Evolutionary conservation across 2,113 vertebrate genomes (phyloP).

Genomic region (Amphiprion ocellaris): DNA sequence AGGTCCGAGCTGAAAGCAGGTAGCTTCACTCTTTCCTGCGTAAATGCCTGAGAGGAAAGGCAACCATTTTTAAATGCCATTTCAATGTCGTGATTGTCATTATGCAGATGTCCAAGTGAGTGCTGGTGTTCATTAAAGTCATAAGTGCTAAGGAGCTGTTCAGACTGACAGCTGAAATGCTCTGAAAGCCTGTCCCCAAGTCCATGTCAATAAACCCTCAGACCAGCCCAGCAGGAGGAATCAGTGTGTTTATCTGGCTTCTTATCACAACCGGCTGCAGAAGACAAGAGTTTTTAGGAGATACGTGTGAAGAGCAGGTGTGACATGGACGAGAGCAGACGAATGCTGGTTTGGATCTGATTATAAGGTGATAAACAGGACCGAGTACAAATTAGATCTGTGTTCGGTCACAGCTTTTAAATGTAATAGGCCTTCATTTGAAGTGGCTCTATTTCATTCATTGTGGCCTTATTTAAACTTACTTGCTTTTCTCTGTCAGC

Average conservation of each 20-base stretch:
- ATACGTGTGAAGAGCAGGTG: slow-evolving; percentile 2
- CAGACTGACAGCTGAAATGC: neutral
- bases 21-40: neutral
- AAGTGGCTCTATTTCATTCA: too few species aligned
- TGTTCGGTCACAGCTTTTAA: too few species aligned
- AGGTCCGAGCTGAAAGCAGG: neutral
- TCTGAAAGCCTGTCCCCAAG: slow-evolving; percentile 3
- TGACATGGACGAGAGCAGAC: neutral
- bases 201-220: neutral
- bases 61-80: neutral
- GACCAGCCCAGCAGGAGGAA: neutral
- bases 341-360: neutral
- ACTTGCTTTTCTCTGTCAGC: too few species aligned
- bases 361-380: neutral
- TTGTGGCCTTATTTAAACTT: too few species aligned
- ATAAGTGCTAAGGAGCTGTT: neutral
- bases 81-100: slow-evolving; percentile 3
- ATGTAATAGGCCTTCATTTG: too few species aligned
- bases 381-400: too few species aligned
- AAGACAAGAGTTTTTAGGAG: neutral
- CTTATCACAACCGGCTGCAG: neutral
- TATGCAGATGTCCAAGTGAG: slow-evolving; percentile 3
- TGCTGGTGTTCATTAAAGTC: slow-evolving; percentile 2
- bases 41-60: neutral
- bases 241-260: slow-evolving; percentile 11